Conservation (phyloP, 2,888 invertebrate genomes). For the Lithosia quadra region DNA sequence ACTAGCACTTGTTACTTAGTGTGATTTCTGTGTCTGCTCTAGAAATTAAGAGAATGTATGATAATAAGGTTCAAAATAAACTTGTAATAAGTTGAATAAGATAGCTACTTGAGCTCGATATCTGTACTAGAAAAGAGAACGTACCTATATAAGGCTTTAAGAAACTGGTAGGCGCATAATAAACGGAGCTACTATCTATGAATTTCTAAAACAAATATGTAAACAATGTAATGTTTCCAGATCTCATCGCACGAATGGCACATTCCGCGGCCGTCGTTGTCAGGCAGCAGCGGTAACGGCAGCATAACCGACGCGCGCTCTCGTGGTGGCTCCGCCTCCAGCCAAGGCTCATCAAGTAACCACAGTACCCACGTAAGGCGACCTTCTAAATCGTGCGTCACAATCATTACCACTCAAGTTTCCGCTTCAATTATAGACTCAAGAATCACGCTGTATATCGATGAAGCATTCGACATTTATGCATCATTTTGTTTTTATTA, state of each 20-base stretch:
- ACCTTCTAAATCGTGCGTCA: conserved; percentile 51
- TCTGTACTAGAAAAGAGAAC: background rate
- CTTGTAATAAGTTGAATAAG: background rate
- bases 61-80: background rate
- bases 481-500: conserved; percentile 26
- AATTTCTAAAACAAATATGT: background rate
- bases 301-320: conserved; percentile 77
- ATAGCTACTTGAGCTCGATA: background rate
- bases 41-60: background rate
- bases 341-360: conserved; percentile 88
- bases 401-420: conserved; percentile 37
- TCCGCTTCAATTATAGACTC: conserved; percentile 48
- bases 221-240: conserved; percentile 60
- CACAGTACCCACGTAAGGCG: conserved; percentile 92
- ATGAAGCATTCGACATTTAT: conserved; percentile 32
- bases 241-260: conserved; percentile 89
- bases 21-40: background rate
- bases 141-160: background rate
- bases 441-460: conserved; percentile 35
- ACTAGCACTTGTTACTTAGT: background rate
- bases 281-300: conserved; percentile 77
- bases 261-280: conserved; percentile 93
- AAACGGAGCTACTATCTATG: background rate
- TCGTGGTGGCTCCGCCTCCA: conserved; percentile 89
- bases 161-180: background rate